Percentiles rank a stretch among this genome's conserved stretches.
Conservation (phyloP, 37 sponge, comb jelly and placozoan genomes). For the Spongia lamella region DNA sequence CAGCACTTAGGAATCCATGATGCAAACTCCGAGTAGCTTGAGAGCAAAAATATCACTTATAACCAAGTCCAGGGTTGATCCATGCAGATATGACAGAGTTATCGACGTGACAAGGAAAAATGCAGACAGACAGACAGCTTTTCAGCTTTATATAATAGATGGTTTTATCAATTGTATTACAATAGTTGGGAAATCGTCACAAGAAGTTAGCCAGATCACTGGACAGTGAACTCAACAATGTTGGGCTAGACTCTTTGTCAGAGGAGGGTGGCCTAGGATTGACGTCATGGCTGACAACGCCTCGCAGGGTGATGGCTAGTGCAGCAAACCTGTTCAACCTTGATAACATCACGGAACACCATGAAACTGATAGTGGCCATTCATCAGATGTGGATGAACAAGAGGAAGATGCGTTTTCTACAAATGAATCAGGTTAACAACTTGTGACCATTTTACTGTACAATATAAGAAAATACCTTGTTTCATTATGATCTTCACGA, state of each 20-base stretch:
- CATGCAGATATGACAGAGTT: too few relatives aligned
- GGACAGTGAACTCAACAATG: neutral
- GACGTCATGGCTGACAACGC: conserved; percentile 12
- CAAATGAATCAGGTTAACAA: neutral
- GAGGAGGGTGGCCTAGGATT: conserved; percentile 29
- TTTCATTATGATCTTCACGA: too few relatives aligned
- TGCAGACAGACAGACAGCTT: too few relatives aligned
- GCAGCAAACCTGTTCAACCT: conserved; percentile 1
- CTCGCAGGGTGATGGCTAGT: conserved; percentile 6
- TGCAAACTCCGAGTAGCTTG: too few relatives aligned
- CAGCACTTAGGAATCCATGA: too few relatives aligned
- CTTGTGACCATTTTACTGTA: too few relatives aligned
- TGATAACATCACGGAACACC: neutral
- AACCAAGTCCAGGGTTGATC: too few relatives aligned
- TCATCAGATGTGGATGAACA: neutral
- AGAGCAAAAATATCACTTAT: too few relatives aligned
- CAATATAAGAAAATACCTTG: too few relatives aligned
- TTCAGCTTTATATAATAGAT: too few relatives aligned
- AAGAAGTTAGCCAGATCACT: conserved; percentile 20
- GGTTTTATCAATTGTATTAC: too few relatives aligned
- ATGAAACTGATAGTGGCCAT: conserved; percentile 1
- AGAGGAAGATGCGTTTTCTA: neutral
- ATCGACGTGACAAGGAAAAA: too few relatives aligned
- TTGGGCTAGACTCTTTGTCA: neutral
- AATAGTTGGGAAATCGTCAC: neutral